Percentiles rank a stretch among this genome's conserved stretches.
Conservation (phyloP, 2,113 vertebrate genomes). For the Odontophorus gujanensis region DNA sequence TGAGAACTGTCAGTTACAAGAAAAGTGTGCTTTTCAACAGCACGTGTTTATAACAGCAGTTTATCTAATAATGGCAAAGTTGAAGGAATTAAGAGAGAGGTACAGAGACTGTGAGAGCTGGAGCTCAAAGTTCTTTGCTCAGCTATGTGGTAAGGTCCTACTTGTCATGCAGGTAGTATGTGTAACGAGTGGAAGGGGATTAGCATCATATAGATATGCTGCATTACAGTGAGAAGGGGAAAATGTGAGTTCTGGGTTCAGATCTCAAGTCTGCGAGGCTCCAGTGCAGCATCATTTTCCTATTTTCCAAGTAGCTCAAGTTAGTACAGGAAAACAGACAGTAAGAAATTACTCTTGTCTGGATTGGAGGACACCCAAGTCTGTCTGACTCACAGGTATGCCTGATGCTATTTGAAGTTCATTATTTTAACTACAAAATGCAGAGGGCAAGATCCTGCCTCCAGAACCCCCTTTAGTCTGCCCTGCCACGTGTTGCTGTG, state of each 20-base stretch:
- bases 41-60: neutral
- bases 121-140: neutral
- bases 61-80: neutral
- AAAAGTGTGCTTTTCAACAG: neutral
- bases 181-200: neutral
- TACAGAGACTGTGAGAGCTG: neutral
- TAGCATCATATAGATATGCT: neutral
- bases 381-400: neutral
- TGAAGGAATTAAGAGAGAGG: neutral
- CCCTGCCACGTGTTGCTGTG: accelerated
- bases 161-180: neutral
- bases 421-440: neutral
- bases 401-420: neutral
- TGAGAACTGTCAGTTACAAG: neutral
- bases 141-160: neutral
- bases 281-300: neutral
- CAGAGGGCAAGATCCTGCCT: neutral
- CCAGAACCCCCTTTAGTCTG: neutral
- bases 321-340: neutral
- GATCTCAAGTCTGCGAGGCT: neutral
- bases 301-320: neutral
- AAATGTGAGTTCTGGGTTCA: neutral
- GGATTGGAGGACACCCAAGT: neutral
- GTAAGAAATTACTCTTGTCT: neutral
- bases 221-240: neutral